Conservation (phyloP, 2,113 vertebrate species). For the Sinocyclocheilus anshuiensis region DNA sequence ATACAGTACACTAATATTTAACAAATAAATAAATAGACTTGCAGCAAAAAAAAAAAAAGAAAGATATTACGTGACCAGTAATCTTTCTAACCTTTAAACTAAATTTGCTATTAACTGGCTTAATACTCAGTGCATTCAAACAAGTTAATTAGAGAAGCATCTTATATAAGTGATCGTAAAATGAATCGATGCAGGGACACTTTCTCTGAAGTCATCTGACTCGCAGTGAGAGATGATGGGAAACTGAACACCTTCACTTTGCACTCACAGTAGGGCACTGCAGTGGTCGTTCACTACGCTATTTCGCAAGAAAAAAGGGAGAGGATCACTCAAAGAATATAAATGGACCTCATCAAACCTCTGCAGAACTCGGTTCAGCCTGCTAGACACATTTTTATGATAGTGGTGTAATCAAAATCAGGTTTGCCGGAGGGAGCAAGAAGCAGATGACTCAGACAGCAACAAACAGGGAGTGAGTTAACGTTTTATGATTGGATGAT, state of each 20-base stretch:
- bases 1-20: too few relatives aligned
- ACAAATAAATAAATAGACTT: too few relatives aligned
- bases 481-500: conserved; percentile 45
- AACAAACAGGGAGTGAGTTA: conserved; percentile 38
- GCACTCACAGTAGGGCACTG: conserved; percentile 28
- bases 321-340: conserved; percentile 29
- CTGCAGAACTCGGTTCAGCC: conserved; percentile 17
- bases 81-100: background rate
- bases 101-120: conserved; percentile 56
- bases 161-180: conserved; percentile 55
- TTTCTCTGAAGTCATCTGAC: conserved; percentile 65
- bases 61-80: background rate
- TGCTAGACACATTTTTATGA: conserved; percentile 41
- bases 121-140: conserved; percentile 67
- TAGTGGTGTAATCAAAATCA: conserved; percentile 42
- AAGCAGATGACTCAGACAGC: conserved; percentile 18
- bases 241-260: conserved; percentile 36
- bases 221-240: conserved; percentile 35
- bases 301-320: conserved; percentile 38
- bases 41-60: background rate
- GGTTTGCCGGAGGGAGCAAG: conserved; percentile 1
- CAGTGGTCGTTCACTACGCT: conserved; percentile 5
- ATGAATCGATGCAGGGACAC: conserved; percentile 42
- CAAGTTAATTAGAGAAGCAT: conserved; percentile 71
- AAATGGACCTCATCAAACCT: conserved; percentile 57